These are phyloP conservation scores for Melanchra persicariae DNA, from an alignment of 2,888 invertebrate genomes.

Conservation along the genomic window DNA sequence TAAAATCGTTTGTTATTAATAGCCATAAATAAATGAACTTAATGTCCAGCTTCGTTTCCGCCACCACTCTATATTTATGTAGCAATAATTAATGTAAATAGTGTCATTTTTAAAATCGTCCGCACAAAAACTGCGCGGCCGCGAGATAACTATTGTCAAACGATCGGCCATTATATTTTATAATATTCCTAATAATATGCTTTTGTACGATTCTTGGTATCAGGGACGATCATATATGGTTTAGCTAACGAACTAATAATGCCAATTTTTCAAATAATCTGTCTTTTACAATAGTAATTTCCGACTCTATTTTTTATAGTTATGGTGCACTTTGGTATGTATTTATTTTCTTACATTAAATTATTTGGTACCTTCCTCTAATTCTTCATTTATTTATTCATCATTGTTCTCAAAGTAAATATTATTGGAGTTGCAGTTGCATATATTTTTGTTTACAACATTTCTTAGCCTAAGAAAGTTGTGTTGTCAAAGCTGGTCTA, in stretches of 20 bases:
- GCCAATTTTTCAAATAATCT: conserved; percentile 10
- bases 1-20: background rate
- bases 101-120: conserved; percentile 39
- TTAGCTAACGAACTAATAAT: background rate
- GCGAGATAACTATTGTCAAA: conserved; percentile 52
- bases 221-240: background rate
- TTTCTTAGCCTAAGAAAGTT: too few species aligned
- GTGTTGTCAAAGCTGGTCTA: too few species aligned
- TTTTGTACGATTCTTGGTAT: conserved; percentile 12
- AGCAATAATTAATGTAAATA: conserved; percentile 31
- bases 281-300: conserved; percentile 1
- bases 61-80: conserved; percentile 19
- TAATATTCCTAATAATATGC: conserved; percentile 4
- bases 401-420: background rate
- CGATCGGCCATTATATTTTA: conserved; percentile 38
- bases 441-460: too few species aligned
- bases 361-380: background rate
- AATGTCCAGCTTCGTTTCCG: conserved; percentile 27
- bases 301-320: background rate
- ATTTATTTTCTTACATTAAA: background rate
- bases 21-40: background rate
- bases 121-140: conserved; percentile 12
- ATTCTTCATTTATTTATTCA: background rate
- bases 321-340: background rate
- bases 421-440: background rate